Evolutionary conservation across 1,140 invertebrate species (phyloP).

Genomic region (Bombus vancouverensis): DNA sequence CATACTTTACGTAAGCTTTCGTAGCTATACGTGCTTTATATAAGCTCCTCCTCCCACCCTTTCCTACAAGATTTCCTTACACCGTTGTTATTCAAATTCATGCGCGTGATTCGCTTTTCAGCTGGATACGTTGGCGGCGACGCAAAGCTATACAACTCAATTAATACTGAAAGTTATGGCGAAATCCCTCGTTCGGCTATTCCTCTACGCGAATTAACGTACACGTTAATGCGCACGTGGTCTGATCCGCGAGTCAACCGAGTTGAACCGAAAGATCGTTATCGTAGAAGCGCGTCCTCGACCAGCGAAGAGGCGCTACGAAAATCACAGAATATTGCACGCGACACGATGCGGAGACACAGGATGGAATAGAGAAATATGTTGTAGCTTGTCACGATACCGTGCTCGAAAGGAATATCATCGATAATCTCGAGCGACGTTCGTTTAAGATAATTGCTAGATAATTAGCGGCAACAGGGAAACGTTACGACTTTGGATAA

Average conservation of each 20-base stretch:
- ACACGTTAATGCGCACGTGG: neutral
- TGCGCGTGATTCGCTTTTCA: neutral
- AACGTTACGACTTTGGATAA: neutral
- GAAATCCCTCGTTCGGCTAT: neutral
- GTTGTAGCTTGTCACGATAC: neutral
- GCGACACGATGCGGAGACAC: slow-evolving; percentile 6
- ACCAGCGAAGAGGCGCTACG: slow-evolving; percentile 54
- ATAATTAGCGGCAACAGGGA: neutral
- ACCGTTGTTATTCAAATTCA: no score
- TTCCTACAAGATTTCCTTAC: no score
- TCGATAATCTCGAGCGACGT: neutral
- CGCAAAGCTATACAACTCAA: neutral
- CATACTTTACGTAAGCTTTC: no score
- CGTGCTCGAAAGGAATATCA: neutral
- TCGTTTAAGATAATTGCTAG: neutral
- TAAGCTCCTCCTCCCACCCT: no score
- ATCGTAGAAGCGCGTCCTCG: slow-evolving; percentile 39
- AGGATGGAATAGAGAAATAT: neutral
- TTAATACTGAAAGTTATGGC: slow-evolving; percentile 3
- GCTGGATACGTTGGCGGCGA: no score
- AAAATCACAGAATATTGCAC: slow-evolving; percentile 58
- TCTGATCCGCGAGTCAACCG: neutral
- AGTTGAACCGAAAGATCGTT: neutral
- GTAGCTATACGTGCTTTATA: neutral
- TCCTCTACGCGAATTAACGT: neutral